Percentiles rank a stretch among this genome's conserved stretches.
Conservation (phyloP, 2,888 invertebrate genomes). For the Ecliptopera silaceata region DNA sequence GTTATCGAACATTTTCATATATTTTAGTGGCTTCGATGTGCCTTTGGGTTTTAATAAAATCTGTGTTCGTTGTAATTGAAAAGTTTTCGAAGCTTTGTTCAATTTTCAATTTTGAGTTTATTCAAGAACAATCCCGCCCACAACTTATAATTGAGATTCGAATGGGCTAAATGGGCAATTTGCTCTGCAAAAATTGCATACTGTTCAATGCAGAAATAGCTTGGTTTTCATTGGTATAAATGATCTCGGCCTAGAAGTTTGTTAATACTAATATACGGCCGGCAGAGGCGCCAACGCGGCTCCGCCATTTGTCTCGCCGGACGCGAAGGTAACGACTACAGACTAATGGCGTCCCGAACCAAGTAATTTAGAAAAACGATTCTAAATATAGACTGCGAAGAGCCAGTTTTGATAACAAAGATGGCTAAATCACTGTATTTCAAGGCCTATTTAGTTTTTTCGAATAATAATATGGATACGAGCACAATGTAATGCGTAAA, state of each 20-base stretch:
- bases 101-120: no score
- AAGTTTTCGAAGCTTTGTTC: no score
- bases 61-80: background rate
- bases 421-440: background rate
- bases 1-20: background rate
- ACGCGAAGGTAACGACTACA: slow-evolving; percentile 51
- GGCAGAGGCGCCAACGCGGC: slow-evolving; percentile 52
- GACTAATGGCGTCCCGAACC: slow-evolving; percentile 59
- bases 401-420: background rate
- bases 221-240: slow-evolving; percentile 59
- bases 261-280: slow-evolving; percentile 68
- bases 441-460: no score
- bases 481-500: no score
- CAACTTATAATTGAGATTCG: background rate
- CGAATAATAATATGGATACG: no score
- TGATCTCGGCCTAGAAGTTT: slow-evolving; percentile 60
- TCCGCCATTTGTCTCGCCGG: slow-evolving; percentile 60
- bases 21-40: background rate
- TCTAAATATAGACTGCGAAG: slow-evolving; percentile 42
- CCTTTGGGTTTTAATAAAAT: background rate
- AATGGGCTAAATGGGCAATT: background rate
- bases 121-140: no score
- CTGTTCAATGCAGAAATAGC: slow-evolving; percentile 34
- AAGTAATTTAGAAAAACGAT: slow-evolving; percentile 68
- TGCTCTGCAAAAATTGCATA: background rate